Evolutionary conservation across 2,797 vertebrate genomes (phyloP).

Genomic region (Peromyscus aztecus): DNA sequence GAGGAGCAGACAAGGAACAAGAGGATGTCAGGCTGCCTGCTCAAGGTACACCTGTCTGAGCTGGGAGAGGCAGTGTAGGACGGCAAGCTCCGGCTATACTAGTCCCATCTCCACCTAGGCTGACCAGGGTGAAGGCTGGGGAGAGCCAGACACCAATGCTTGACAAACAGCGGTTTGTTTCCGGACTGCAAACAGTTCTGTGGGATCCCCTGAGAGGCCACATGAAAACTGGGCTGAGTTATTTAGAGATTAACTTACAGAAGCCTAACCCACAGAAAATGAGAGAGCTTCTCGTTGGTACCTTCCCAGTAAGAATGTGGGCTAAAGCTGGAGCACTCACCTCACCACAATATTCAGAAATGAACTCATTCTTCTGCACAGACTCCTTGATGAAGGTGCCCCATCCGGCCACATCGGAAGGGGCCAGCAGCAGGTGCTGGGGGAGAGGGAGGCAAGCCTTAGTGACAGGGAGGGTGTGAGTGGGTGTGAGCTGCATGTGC

Average conservation of each 20-base stretch:
- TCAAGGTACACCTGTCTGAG: background rate
- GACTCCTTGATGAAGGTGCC: constrained; percentile 99
- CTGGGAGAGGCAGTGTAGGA: background rate
- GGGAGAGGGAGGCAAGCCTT: constrained; percentile 56
- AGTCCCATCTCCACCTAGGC: background rate
- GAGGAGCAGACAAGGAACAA: constrained; percentile 66
- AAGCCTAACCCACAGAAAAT: constrained; percentile 79
- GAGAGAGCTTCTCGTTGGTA: constrained; percentile 67
- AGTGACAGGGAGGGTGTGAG: constrained; percentile 22
- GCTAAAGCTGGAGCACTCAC: constrained; percentile 86
- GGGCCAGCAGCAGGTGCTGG: constrained; percentile 97
- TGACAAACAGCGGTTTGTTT: constrained; percentile 69
- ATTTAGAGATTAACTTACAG: constrained; percentile 77
- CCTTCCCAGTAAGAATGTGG: constrained; percentile 57
- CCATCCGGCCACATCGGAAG: constrained; percentile 98
- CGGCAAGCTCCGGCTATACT: background rate
- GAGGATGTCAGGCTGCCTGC: accelerated
- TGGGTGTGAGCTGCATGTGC: background rate
- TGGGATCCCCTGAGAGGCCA: constrained; percentile 73
- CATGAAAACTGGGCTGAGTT: constrained; percentile 75
- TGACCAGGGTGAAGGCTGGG: background rate
- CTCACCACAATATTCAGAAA: constrained; percentile 99
- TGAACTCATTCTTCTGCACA: constrained; percentile 99
- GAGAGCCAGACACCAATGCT: background rate
- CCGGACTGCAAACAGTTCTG: constrained; percentile 67